Evolutionary conservation across 2,113 vertebrate species (phyloP).

Genomic region (Neodon shergylaensis): DNA sequence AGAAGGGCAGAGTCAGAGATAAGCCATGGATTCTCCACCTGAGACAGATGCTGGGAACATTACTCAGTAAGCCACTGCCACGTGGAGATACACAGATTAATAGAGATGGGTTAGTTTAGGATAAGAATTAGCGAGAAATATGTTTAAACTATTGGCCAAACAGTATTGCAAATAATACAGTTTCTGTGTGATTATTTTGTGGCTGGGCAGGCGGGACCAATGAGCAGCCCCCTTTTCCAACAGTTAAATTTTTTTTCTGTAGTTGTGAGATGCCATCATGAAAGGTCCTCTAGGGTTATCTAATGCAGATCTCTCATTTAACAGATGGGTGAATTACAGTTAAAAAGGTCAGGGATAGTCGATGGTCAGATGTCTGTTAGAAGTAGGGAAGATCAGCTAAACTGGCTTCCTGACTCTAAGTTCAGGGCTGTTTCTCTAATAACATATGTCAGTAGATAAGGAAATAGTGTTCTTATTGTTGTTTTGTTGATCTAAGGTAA

Average conservation of each 20-base stretch:
- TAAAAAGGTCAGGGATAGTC: neutral
- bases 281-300: neutral
- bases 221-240: too few species aligned
- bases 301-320: conserved; percentile 21
- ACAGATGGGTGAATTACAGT: neutral
- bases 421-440: neutral
- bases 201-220: too few species aligned
- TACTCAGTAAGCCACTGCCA: too few species aligned
- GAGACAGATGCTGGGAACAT: too few species aligned
- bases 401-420: neutral
- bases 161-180: too few species aligned
- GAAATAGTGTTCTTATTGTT: neutral
- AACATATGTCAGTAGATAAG: neutral
- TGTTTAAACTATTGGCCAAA: too few species aligned
- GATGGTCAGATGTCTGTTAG: neutral
- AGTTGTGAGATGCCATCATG: neutral
- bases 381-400: neutral
- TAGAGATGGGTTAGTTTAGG: too few species aligned
- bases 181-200: too few species aligned
- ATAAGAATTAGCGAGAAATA: too few species aligned
- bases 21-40: too few species aligned
- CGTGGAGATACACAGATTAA: too few species aligned
- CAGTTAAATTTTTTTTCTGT: neutral
- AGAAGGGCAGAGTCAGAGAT: too few species aligned
- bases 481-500: conserved; percentile 36